Evolutionary conservation across 2,888 invertebrate genomes (phyloP).

Genomic region (Plusia festucae): DNA sequence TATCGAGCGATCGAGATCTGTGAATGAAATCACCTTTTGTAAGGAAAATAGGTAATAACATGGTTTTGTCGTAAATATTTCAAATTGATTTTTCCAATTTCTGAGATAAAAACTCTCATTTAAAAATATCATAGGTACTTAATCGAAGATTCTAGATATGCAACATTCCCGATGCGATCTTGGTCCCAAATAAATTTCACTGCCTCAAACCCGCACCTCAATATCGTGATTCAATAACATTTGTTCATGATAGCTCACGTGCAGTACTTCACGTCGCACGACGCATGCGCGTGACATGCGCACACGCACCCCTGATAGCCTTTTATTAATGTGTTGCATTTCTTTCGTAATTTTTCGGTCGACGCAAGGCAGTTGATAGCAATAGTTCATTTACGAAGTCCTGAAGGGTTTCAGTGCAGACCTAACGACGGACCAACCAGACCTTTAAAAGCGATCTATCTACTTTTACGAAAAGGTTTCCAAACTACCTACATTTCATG

Average conservation of each 20-base stretch:
- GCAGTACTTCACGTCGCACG: conserved; percentile 21
- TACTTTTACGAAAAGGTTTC: too few relatives aligned
- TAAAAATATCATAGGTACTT: too few relatives aligned
- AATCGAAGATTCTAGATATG: not conserved
- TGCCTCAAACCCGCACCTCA: not conserved
- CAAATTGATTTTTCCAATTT: not conserved
- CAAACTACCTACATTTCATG: not conserved
- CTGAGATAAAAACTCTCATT: too few relatives aligned
- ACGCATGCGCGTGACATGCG: conserved; percentile 37
- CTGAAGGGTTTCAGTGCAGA: not conserved
- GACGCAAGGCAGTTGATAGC: too few relatives aligned
- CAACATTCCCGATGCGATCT: not conserved
- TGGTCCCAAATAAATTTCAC: not conserved
- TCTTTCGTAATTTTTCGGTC: not conserved
- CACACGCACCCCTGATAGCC: conserved; percentile 45
- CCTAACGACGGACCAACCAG: not conserved
- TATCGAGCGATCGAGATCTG: conserved; percentile 25
- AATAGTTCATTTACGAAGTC: not conserved
- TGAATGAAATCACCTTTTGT: conserved; percentile 58
- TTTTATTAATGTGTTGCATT: conserved; percentile 27
- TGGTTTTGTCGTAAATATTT: not conserved
- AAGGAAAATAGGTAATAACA: conserved; percentile 28
- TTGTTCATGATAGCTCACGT: not conserved
- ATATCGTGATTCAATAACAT: not conserved
- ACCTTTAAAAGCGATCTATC: not conserved